Base-by-base conservation (phyloP, 1,140 invertebrate genomes). In the Pseudomyrmex dendroicus region DNA sequence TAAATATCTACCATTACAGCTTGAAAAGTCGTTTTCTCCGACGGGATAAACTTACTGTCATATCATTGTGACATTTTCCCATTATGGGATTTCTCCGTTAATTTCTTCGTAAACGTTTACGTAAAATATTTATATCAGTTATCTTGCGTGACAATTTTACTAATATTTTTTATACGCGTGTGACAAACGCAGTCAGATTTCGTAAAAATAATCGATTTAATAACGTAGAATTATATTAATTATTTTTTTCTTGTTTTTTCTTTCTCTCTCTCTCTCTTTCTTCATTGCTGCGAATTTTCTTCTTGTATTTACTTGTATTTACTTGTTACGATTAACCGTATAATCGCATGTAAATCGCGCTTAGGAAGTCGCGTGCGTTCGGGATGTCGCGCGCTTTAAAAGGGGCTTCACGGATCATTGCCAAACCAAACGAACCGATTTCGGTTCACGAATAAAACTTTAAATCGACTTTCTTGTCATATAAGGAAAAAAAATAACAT, bases 321-420 rank as follows among this genome's bases (percentile, higher is more conserved):
- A 52, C 48, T 68, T 68, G 48, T 68, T 68, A 22, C 22, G 67
- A 54, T 70, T 54, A 70, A 70, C 15, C 50, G 67, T 52, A n/a
- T 70, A 70, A 70, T 70, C 67, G 67, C 50, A 5, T 66, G 44
- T 61, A 17, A 44, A 52, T 25, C 9, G 17, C 56, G 15, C 15
- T 70, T 61, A 56, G 35, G 20, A 76, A 76, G 25, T 64, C n/a
- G 12, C 25, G 5, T 64, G n/a, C 35, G 61, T 64, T 17, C 46
- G n/a, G 5, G 20, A 20, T 54, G 73, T 76, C 54, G 61, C 48
- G 25, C 35, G 12, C 25, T 35, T 7, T 67, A 67, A 77, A 77
- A n/a, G 17, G 17, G 4, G 3, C 13, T 22, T n/a, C 48, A 7
- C 35, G 12, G 8, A 46, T n/a, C 35, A 15, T 52, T 54, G 25